Conservation (phyloP, 2,797 vertebrate species). For the Sebastes reedi region DNA sequence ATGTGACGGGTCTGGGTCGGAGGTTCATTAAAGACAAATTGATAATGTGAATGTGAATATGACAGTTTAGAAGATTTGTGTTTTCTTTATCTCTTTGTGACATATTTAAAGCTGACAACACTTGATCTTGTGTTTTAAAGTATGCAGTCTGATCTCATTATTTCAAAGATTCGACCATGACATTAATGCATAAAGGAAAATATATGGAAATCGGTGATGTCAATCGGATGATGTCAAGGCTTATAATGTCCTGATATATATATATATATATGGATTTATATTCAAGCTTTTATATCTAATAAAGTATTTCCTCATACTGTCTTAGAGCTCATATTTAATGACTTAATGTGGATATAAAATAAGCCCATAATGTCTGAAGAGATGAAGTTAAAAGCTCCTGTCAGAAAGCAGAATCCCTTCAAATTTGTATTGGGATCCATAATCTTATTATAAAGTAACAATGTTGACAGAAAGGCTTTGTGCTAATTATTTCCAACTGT, state of each 20-base stretch:
- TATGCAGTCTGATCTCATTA: background rate
- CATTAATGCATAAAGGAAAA: background rate
- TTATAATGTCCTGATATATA: background rate
- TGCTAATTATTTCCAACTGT: background rate
- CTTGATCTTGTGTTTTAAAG: background rate
- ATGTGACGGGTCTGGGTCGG: no score
- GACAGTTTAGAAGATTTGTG: no score
- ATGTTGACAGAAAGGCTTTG: background rate
- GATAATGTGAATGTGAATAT: no score
- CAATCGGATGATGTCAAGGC: background rate
- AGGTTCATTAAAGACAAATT: no score
- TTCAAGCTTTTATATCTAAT: background rate
- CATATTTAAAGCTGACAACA: background rate
- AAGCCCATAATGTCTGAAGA: background rate
- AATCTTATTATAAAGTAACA: background rate
- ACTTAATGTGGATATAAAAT: background rate
- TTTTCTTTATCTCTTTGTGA: background rate
- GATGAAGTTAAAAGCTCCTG: background rate
- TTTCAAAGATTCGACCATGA: background rate
- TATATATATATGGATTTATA: background rate
- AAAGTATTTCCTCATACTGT: background rate
- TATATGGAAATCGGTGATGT: no score
- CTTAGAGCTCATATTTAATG: background rate
- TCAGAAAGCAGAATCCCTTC: background rate
- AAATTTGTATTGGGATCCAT: background rate